Conservation (phyloP, 2,113 vertebrate species). For the Poecile atricapillus region DNA sequence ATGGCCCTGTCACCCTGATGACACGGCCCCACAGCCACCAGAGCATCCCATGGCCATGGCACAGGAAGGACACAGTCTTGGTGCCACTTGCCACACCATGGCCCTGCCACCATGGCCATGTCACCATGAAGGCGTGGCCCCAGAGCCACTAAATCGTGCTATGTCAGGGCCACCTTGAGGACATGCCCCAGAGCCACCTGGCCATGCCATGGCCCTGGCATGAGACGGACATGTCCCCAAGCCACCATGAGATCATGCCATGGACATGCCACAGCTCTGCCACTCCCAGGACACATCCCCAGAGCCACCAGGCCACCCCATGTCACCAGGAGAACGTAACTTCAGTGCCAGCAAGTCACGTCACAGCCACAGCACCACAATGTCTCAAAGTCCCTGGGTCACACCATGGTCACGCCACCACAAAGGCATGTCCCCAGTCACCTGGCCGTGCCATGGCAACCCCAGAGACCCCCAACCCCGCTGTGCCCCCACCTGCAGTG, state of each 20-base stretch:
- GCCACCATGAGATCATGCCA: background rate
- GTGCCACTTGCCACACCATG: background rate
- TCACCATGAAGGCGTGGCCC: background rate
- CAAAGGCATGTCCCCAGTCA: background rate
- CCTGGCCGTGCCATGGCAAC: no score
- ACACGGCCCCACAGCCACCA: background rate
- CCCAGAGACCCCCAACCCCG: background rate
- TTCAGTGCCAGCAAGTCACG: background rate
- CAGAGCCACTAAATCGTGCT: background rate
- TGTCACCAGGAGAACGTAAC: background rate
- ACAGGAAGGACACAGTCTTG: background rate
- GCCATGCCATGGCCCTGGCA: background rate
- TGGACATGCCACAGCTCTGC: no score
- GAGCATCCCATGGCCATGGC: accelerated
- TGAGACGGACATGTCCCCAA: background rate
- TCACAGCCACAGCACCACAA: background rate
- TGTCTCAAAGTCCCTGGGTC: background rate
- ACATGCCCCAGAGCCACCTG: background rate
- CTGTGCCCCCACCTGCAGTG: conserved; percentile 81
- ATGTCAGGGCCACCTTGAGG: background rate
- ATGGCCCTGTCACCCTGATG: accelerated
- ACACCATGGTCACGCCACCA: background rate
- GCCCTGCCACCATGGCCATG: background rate
- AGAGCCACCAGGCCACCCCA: background rate
- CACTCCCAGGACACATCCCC: background rate